Base-by-base conservation (phyloP, 2,888 invertebrate species). In the Pheosia gnoma region DNA sequence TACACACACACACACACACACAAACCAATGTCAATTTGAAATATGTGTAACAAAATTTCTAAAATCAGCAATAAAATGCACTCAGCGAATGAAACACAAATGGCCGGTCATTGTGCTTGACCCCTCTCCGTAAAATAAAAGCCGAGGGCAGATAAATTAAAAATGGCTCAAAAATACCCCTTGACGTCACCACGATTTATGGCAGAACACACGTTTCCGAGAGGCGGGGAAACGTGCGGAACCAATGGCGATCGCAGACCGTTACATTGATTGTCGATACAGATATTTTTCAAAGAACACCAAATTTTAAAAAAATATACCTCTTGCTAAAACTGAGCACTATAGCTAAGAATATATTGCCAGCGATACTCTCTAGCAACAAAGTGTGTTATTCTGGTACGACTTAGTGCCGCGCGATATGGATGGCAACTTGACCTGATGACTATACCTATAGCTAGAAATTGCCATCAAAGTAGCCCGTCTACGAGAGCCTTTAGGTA, bases 81-180 rank as follows among this genome's bases (percentile, higher is more conserved):
- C 84, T 86, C 82, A 77, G 79, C 74, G 66, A 66, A 81, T 73
- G 72, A 75, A 70, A 79, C 81, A 82, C 79, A 83, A 87, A 83
- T 85, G 79, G 80, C 75, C 70, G 79, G 68, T 76, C 81, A 87
- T 89, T 90, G 88, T 90, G 78, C 78, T 87, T 93, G 93, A 93
- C 93, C 93, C 93, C 89, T 91, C 90, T 81, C 63, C 78, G 84
- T 77, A 89, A 93, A 92, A 91, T 92, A 92, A 93, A 90, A 86
- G 89, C 84, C 70, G 83, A 84, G 91, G 92, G 88, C 91, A 91
- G 87, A 92, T 93, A 93, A 93, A 93, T 93, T 93, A 93, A 93
- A 93, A 93, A 91, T 91, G 87, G 82, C 74, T 91, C 90, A 88
- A 91, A 91, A 92, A 91, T 90, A 88, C 89, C 92, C 90, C 90